These are phyloP conservation scores for Poecile montanus DNA, from an alignment of 2,797 vertebrate genomes.

Conservation along the genomic window DNA sequence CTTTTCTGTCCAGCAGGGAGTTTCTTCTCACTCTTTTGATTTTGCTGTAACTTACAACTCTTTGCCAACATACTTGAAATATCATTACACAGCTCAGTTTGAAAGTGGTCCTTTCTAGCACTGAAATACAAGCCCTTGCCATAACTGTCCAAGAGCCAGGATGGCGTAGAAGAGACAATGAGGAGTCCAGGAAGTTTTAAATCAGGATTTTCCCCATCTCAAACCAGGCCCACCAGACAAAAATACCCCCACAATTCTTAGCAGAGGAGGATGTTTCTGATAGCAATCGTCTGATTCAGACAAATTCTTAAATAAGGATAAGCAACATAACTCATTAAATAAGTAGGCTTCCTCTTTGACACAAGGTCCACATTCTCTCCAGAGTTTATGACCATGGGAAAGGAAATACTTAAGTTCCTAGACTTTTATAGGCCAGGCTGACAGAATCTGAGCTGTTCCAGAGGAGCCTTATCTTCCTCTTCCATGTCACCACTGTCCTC, in stretches of 20 bases:
- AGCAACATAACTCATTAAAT: conserved; percentile 52
- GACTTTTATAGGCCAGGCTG: conserved; percentile 41
- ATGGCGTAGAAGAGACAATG: background rate
- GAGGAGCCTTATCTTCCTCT: conserved; percentile 39
- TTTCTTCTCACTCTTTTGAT: background rate
- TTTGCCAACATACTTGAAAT: background rate
- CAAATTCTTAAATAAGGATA: conserved; percentile 54
- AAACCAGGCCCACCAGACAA: background rate
- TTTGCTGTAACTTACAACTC: background rate
- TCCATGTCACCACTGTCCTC: background rate
- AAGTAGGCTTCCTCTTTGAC: conserved; percentile 47
- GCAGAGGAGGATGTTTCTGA: conserved; percentile 42
- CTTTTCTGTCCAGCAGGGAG: background rate
- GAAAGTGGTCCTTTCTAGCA: background rate
- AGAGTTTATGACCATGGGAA: conserved; percentile 67
- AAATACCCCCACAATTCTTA: background rate
- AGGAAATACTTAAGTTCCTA: conserved; percentile 52
- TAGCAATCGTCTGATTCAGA: conserved; percentile 44
- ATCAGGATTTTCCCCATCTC: conserved; percentile 17
- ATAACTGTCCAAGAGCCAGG: background rate
- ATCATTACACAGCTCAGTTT: background rate
- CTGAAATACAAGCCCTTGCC: background rate
- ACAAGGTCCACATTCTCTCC: conserved; percentile 49
- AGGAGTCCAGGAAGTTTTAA: conserved; percentile 32
- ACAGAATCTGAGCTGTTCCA: conserved; percentile 49